Base-by-base conservation (phyloP, 2,797 vertebrate species). In the Schizopygopsis malacanthus region DNA sequence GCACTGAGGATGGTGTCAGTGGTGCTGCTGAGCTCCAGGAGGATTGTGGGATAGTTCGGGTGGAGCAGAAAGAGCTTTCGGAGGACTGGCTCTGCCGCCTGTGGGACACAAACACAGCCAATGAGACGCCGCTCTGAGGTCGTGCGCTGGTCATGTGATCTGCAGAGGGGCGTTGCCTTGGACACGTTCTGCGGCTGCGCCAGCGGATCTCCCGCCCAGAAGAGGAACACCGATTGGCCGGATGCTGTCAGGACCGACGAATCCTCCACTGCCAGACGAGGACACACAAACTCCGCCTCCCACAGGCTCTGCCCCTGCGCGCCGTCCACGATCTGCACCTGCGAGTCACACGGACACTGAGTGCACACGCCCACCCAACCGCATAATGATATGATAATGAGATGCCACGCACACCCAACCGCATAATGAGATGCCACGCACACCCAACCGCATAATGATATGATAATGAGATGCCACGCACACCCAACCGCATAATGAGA, bases 41-140 rank as follows among this genome's bases (percentile, higher is more conserved):
- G 96, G 89, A 98, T 89, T 50, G 95, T 94, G 88, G 97, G 97
- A 94, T 97, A 97, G 1, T 91, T 43, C 4, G 98, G 97, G 85
- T 99, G 97, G 84, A 99, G 92, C 86, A 99, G 93, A 94, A 97
- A 98, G 3, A 99, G 96, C 84, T 96, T 98, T 63, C 96, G 94
- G 82, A 97, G 93, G 81, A 96, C 90, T 78, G 95, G 93, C 88
- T 93, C 76, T 0, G 93, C 39, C 77, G 89, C 88, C 95, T 95
- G 63, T 15, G 76, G 20, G 22, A 84, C 84, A 85, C 37, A 81
- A 56, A 86, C 43, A 87, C n/a, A 61, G 5, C 11, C 13, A 33
- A 67, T 67, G 28, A 67, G 28, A 33, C 6, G 28, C 33, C 1
- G 18, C 22, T 61, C 59, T 72, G 39, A 45, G 11, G 20, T 63